Evolutionary conservation across 1,140 invertebrate genomes (phyloP), one percentile per base, ranked within the genome.

Genomic region (Uloborus diversus): DNA sequence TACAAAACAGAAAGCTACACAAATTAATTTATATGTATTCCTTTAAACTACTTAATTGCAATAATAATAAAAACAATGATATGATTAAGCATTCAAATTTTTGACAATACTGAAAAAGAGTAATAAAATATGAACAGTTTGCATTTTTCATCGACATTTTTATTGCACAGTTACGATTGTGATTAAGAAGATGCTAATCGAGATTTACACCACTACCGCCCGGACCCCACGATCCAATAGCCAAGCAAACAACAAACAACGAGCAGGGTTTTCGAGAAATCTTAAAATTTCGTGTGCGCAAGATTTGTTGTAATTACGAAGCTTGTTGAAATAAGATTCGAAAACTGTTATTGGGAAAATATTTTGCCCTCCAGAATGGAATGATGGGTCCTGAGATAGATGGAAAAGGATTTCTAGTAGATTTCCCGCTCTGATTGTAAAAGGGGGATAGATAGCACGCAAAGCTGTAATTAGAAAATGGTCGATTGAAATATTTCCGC

Each of bases 261-360:
- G 42, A 20, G n/a, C 13, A 62, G 71, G 61, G 57, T 75, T 64
- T 62, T 33, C 69, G 59, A 59, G 71, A 78, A 75, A 78, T 78
- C 73, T 78, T 78, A 75, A 75, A 75, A 75, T 75, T 75, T 75
- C 71, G 71, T 64, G 71, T 56, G 73, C 47, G 59, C 32, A 49
- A 65, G 73, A 78, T 65, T 65, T 37, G 61, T 57, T 49, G 76
- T 69, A 79, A 79, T 79, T 79, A 79, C 76, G 65, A 79, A 56
- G 64, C 76, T 78, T 69, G 76, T 79, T 79, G 76, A 79, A 79
- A 79, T 79, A 79, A 79, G 76, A 79, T 79, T 79, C 76, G 76
- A 68, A 79, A 79, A 79, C 76, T 79, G 76, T 79, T 79, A 79
- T 79, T 79, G 76, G 76, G 76, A 79, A 79, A 79, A 68, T 79